Percentiles rank a stretch among this genome's conserved stretches.
Evolutionary conservation across 2,888 invertebrate genomes (phyloP).

Genomic region (Anticlea derivata): DNA sequence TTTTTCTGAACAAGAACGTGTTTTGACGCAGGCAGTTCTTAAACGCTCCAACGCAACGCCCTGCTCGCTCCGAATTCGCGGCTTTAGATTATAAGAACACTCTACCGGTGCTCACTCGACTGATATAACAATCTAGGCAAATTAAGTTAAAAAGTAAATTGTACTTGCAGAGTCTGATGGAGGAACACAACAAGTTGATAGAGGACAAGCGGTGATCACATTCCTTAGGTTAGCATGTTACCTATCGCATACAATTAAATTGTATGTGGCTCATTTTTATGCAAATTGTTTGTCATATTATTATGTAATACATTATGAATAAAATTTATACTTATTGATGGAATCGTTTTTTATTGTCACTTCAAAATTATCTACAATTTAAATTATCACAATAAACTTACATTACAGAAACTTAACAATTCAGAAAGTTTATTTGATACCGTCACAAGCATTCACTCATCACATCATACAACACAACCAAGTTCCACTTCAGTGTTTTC

Average conservation of each 20-base stretch:
- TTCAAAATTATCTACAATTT: too few relatives aligned
- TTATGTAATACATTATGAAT: slow-evolving; percentile 24
- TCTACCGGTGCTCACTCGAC: neutral
- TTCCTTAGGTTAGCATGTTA: slow-evolving; percentile 28
- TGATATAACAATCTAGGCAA: slow-evolving; percentile 8
- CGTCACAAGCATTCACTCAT: too few relatives aligned
- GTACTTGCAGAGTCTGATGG: slow-evolving; percentile 82
- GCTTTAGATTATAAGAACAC: neutral
- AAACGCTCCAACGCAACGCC: too few relatives aligned
- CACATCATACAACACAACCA: too few relatives aligned
- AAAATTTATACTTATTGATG: slow-evolving; percentile 18
- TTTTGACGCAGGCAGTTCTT: neutral
- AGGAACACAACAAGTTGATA: slow-evolving; percentile 82
- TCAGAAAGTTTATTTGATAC: too few relatives aligned
- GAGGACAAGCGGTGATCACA: slow-evolving; percentile 56
- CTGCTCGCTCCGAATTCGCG: neutral
- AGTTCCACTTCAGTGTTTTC: too few relatives aligned
- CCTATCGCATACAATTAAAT: slow-evolving; percentile 21
- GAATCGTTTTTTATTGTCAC: slow-evolving; percentile 3
- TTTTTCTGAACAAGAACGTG: neutral
- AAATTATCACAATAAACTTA: too few relatives aligned
- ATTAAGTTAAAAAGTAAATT: slow-evolving; percentile 1
- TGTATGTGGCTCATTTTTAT: slow-evolving; percentile 40
- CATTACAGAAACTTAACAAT: too few relatives aligned
- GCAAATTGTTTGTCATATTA: slow-evolving; percentile 28